Evolutionary conservation across 2,888 invertebrate species (phyloP).

Genomic region (Tetragonula carbonaria): DNA sequence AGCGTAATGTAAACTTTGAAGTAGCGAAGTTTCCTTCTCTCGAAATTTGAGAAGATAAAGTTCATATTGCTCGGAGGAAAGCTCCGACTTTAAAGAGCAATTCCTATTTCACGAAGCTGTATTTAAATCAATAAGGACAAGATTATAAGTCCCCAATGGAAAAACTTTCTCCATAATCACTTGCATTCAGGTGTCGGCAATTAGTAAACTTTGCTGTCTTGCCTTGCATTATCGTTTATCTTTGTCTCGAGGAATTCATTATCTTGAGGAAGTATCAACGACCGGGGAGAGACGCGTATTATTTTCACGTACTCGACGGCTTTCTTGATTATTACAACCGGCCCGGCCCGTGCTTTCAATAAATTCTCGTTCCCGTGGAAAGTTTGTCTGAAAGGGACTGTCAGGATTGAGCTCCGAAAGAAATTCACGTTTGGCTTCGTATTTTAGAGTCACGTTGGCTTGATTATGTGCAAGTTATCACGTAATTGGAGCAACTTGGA

Average conservation of each 20-base stretch:
- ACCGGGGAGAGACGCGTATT: not conserved
- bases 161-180: slow-evolving; percentile 54
- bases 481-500: not conserved
- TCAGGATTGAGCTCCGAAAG: not conserved
- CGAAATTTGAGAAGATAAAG: slow-evolving; percentile 22
- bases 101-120: slow-evolving; percentile 43
- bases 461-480: not conserved
- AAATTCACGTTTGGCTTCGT: not conserved
- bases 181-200: slow-evolving; percentile 46
- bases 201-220: slow-evolving; percentile 43
- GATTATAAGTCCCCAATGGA: slow-evolving; percentile 48
- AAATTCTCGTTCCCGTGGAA: not conserved
- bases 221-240: slow-evolving; percentile 40
- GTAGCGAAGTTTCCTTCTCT: slow-evolving; percentile 12
- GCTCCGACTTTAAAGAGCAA: slow-evolving; percentile 26
- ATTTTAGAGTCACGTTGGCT: not conserved
- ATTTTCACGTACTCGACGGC: not conserved
- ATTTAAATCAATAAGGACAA: slow-evolving; percentile 56
- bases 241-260: slow-evolving; percentile 25
- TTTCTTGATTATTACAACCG: not conserved
- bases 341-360: not conserved
- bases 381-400: not conserved
- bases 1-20: slow-evolving; percentile 20
- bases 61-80: slow-evolving; percentile 15
- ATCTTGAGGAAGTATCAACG: slow-evolving; percentile 12